Base-by-base conservation (phyloP, 2,888 invertebrate species). In the Busseola fusca region DNA sequence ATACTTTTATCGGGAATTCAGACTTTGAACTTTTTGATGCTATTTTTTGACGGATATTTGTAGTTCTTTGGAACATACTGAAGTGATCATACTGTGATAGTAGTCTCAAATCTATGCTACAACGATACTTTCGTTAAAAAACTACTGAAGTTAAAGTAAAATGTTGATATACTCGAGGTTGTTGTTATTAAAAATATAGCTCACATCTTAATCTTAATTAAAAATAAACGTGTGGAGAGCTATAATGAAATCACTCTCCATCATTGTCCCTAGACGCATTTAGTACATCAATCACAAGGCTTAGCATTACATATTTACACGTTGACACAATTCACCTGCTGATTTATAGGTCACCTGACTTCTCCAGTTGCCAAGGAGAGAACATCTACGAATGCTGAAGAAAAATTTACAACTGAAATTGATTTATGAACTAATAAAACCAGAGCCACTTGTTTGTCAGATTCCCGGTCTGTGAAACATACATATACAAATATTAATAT, bases 291-390 rank as follows among this genome's bases (percentile, higher is more conserved):
- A 81, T 82, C 83, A 82, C 60, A 64, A 42, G 45, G 56, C 48
- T 63, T 69, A 81, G 40, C 79, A 85, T 84, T 81, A 81, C 74
- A 74, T 72, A 81, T 80, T 85, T 82, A 83, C 74, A 71, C 70
- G 82, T 79, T 86, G 88, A 86, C 86, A 87, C 69, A 64, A 83
- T 85, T 77, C 87, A 87, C 87, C 87, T 88, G 84, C 54, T 86
- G 87, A 92, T 91, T 91, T 91, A 92, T 90, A 62, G 84, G 82
- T 89, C 93, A 92, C 87, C 88, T 92, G 93, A 90, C 88, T 89
- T 86, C 81, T 89, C 88, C 89, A 90, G 91, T 87, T 93, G 93
- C 93, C 93, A 93, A 93, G 85, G 79, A 75, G 37, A 78, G 77
- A 84, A 84, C 85, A 84, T 86, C 83, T 74, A 81, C 66, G 48